phyloP scores from a whole-genome alignment of 2,888 invertebrate species.

The Imbricaverruca yamaguchii region DNA sequence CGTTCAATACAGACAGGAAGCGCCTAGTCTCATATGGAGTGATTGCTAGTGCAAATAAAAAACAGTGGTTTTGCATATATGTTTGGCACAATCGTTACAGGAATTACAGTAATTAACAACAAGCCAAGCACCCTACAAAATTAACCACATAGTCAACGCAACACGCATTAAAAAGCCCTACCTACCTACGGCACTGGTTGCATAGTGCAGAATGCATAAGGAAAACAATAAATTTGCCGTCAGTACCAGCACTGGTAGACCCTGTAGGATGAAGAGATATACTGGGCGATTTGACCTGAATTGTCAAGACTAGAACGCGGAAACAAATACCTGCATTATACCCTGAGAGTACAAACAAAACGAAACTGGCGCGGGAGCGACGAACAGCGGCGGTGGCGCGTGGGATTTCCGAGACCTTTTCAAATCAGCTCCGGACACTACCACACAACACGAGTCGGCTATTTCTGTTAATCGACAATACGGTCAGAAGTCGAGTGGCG shows the following conservation, averaged over 20 bases:
- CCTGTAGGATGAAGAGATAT: conserved; percentile 13
- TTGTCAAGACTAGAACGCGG: conserved; percentile 19
- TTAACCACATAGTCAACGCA: no score
- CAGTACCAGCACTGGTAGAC: not conserved
- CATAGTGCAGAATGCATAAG: not conserved
- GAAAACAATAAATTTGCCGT: conserved; percentile 8
- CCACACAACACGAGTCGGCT: not conserved
- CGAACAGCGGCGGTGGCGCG: not conserved
- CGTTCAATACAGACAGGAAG: not conserved
- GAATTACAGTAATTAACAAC: conserved; percentile 7
- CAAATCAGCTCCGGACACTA: not conserved
- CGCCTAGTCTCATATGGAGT: conserved; percentile 18
- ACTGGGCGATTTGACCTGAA: conserved; percentile 18
- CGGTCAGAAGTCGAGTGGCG: not conserved
- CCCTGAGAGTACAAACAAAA: conserved; percentile 20
- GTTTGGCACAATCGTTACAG: conserved; percentile 5
- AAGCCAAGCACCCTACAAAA: conserved; percentile 1
- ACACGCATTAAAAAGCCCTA: not conserved
- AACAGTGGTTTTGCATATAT: conserved; percentile 17
- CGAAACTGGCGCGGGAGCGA: not conserved
- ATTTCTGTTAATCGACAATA: conserved; percentile 12
- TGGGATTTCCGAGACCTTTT: not conserved
- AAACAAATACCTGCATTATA: conserved; percentile 16
- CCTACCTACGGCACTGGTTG: not conserved
- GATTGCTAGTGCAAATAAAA: conserved; percentile 19